These are phyloP conservation scores for Rousettus leschenaultii DNA, from an alignment of 2,113 vertebrate species.

Conservation along the genomic window DNA sequence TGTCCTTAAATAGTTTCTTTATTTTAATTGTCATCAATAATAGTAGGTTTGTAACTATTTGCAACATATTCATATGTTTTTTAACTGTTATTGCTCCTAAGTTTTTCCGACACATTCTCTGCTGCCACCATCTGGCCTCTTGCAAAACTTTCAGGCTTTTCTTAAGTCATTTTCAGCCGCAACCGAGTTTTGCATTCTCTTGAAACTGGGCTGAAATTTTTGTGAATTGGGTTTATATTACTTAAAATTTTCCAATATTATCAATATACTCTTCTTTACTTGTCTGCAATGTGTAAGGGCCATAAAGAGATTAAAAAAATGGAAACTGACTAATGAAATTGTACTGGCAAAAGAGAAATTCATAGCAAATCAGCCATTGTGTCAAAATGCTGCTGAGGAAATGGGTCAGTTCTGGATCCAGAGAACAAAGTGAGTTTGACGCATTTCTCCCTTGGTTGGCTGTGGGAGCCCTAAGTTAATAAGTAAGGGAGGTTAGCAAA, in stretches of 20 bases:
- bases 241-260: slow-evolving; percentile 4
- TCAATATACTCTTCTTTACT: not conserved
- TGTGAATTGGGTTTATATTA: not conserved
- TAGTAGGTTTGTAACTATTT: not conserved
- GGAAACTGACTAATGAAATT: slow-evolving; percentile 20
- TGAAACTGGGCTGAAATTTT: not conserved
- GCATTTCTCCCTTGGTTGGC: not conserved
- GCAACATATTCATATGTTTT: not conserved
- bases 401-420: not conserved
- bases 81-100: not conserved
- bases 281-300: not conserved
- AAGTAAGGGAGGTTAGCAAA: not conserved
- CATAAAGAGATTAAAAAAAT: not conserved
- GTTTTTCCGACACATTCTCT: slow-evolving; percentile 73
- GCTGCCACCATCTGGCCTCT: slow-evolving; percentile 82
- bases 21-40: not conserved
- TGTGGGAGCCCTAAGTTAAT: not conserved
- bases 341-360: not conserved
- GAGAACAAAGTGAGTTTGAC: not conserved
- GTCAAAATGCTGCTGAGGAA: not conserved
- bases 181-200: not conserved
- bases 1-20: not conserved
- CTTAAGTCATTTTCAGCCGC: not conserved
- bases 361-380: not conserved
- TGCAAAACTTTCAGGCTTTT: slow-evolving; percentile 46